Evolutionary conservation across 2,888 invertebrate genomes (phyloP).

Genomic region (Melieria crassipennis): DNA sequence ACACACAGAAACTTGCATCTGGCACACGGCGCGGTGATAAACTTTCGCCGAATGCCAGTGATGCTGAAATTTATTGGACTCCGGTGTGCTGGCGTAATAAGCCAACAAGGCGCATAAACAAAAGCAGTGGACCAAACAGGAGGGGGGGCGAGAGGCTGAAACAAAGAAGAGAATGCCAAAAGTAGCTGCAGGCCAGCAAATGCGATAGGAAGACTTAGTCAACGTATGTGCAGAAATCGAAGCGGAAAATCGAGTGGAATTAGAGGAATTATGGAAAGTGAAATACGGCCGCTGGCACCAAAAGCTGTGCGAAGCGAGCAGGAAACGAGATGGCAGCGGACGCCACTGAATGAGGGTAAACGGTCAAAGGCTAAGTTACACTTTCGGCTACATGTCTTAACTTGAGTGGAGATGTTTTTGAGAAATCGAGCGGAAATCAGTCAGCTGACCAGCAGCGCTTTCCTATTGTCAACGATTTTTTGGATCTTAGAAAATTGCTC

Average conservation of each 20-base stretch:
- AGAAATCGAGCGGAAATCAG: no score
- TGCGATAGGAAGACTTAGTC: background rate
- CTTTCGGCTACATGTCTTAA: no score
- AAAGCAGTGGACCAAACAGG: no score
- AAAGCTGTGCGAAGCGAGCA: background rate
- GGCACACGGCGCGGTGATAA: conserved; percentile 33
- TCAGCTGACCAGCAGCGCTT: no score
- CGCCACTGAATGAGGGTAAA: no score
- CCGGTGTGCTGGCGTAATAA: conserved; percentile 40
- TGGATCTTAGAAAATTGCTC: no score
- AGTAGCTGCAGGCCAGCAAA: background rate
- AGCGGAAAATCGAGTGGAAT: conserved; percentile 35
- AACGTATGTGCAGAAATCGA: background rate
- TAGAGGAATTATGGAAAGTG: conserved; percentile 42
- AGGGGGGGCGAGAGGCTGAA: conserved; percentile 38
- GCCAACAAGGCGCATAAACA: no score
- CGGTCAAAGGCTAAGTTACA: no score
- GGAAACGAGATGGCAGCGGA: no score
- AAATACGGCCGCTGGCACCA: conserved; percentile 20
- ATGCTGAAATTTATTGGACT: conserved; percentile 44
- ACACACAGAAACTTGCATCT: no score
- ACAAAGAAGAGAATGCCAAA: conserved; percentile 26
- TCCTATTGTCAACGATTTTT: no score
- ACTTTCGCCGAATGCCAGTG: conserved; percentile 32
- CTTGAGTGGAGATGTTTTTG: no score